Conservation (phyloP, 2,113 vertebrate species). For the Passerina amoena region DNA sequence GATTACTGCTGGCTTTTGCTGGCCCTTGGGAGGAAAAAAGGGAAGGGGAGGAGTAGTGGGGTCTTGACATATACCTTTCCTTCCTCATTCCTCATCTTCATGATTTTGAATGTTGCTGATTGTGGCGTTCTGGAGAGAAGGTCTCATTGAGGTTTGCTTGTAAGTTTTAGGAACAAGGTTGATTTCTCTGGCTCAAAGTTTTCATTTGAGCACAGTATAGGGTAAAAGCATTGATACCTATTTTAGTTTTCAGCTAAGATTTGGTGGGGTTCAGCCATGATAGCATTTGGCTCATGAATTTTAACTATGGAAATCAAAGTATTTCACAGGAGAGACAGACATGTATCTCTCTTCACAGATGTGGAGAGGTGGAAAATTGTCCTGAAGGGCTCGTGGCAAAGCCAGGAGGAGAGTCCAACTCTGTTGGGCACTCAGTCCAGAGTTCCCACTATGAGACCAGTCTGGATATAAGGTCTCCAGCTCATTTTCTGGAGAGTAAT, state of each 20-base stretch:
- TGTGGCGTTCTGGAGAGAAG: background rate
- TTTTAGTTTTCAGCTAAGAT: background rate
- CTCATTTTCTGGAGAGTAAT: background rate
- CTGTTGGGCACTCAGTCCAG: background rate
- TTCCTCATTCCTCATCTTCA: background rate
- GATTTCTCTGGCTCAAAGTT: background rate
- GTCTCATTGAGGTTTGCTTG: background rate
- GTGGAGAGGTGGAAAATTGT: background rate
- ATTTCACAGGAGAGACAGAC: background rate
- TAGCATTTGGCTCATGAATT: background rate
- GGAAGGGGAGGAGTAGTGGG: fast-evolving
- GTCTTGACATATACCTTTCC: background rate
- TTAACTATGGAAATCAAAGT: background rate
- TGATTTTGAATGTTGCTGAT: background rate
- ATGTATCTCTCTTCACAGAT: background rate
- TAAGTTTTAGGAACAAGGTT: background rate
- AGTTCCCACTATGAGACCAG: background rate
- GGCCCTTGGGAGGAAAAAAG: background rate
- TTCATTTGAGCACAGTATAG: background rate
- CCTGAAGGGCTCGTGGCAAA: background rate
- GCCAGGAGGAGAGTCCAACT: background rate
- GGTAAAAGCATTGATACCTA: background rate
- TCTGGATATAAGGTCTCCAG: background rate
- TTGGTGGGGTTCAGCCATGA: background rate
- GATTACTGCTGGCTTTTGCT: background rate